Percentiles rank a stretch among this genome's conserved stretches.
phyloP scores from a whole-genome alignment of 2,888 invertebrate genomes.

The Orgyia antiqua region DNA sequence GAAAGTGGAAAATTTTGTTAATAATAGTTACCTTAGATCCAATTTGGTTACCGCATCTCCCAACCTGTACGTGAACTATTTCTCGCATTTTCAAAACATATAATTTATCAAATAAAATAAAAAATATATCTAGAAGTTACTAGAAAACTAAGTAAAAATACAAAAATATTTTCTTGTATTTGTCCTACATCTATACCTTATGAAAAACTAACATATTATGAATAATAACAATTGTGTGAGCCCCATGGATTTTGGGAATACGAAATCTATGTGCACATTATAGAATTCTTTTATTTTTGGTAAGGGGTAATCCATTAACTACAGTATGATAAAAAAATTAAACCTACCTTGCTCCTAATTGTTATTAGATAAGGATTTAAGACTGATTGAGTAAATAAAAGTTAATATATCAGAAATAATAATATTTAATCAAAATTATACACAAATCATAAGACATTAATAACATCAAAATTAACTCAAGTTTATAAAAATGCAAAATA shows the following conservation, averaged over 20 bases:
- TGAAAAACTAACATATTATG: constrained; percentile 25
- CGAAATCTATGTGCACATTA: constrained; percentile 1
- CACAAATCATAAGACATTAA: too few relatives aligned
- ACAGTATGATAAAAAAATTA: too few relatives aligned
- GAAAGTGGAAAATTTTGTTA: neutral
- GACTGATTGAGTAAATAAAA: too few relatives aligned
- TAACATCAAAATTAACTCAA: too few relatives aligned
- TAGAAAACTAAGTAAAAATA: constrained; percentile 36
- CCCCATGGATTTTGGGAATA: constrained; percentile 14
- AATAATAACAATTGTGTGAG: too few relatives aligned
- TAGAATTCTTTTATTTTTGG: too few relatives aligned
- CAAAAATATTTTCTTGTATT: constrained; percentile 25
- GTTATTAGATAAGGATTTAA: too few relatives aligned
- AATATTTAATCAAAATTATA: too few relatives aligned
- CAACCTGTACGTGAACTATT: constrained; percentile 87
- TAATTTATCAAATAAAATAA: constrained; percentile 22
- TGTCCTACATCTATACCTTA: constrained; percentile 43
- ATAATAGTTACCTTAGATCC: constrained; percentile 82
- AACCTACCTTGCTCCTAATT: too few relatives aligned
- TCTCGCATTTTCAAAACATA: constrained; percentile 80
- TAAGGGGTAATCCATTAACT: too few relatives aligned
- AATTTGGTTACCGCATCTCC: constrained; percentile 80
- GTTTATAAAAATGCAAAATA: too few relatives aligned
- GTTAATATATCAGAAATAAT: too few relatives aligned
- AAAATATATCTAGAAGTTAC: constrained; percentile 25